phyloP scores from a whole-genome alignment of 2,113 vertebrate species.

The Mastomys natalensis region DNA sequence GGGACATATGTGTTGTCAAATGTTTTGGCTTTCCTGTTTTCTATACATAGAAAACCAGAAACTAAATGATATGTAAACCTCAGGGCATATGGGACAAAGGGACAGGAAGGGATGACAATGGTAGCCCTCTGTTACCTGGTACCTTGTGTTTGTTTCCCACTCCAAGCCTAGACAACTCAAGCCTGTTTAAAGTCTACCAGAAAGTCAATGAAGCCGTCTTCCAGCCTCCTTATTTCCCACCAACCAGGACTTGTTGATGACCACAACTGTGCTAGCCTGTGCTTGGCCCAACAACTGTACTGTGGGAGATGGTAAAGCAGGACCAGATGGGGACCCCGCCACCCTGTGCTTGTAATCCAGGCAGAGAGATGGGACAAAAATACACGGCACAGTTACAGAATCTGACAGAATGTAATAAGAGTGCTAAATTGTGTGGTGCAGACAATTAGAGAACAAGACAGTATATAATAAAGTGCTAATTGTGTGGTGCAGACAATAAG shows the following conservation, averaged over 20 bases:
- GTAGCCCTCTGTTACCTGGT: background rate
- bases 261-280: background rate
- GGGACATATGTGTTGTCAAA: background rate
- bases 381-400: slow-evolving; percentile 73
- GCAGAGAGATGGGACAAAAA: slow-evolving; percentile 70
- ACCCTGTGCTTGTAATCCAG: slow-evolving; percentile 53
- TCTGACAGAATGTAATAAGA: slow-evolving; percentile 80
- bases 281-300: background rate
- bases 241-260: background rate
- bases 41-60: background rate
- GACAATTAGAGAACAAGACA: slow-evolving; percentile 81
- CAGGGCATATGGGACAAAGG: background rate
- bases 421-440: slow-evolving; percentile 80
- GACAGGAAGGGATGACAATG: background rate
- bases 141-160: background rate
- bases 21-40: background rate
- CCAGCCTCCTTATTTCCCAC: background rate
- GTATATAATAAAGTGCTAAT: slow-evolving; percentile 82
- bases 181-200: background rate
- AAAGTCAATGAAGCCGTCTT: background rate
- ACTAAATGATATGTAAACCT: background rate
- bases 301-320: background rate
- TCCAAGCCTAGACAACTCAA: background rate
- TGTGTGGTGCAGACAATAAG: slow-evolving; percentile 81
- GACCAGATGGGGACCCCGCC: background rate